Evolutionary conservation across 2,797 vertebrate genomes (phyloP).

Genomic region (Poecilia gillii): DNA sequence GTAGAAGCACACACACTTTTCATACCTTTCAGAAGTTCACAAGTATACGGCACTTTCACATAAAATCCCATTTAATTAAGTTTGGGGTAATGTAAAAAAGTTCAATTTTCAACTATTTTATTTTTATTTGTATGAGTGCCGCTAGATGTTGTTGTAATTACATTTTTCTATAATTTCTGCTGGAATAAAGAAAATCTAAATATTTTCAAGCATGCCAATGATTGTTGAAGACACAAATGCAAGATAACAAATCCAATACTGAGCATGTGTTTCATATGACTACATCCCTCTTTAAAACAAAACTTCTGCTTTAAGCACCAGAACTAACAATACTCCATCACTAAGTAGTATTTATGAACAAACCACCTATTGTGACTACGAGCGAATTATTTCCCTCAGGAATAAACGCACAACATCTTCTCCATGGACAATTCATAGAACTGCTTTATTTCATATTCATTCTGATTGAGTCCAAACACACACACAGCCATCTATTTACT

Average conservation of each 20-base stretch:
- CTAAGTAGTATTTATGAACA: background rate
- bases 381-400: background rate
- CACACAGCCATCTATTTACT: slow-evolving; percentile 82
- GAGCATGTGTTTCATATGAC: background rate
- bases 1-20: background rate
- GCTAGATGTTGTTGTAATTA: background rate
- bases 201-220: background rate
- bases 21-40: background rate
- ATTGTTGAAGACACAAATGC: background rate
- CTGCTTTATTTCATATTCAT: slow-evolving; percentile 81
- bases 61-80: background rate
- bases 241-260: background rate
- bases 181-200: background rate
- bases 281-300: background rate
- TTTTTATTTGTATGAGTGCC: background rate
- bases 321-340: background rate
- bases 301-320: background rate
- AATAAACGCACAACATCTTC: slow-evolving; percentile 19
- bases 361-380: background rate
- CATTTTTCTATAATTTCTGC: background rate
- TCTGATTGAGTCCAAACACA: slow-evolving; percentile 79
- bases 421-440: slow-evolving; percentile 75
- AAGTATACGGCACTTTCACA: background rate
- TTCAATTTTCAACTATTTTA: background rate
- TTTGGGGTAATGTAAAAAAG: background rate